These are phyloP conservation scores for Casuarius casuarius DNA, from an alignment of 2,113 vertebrate species.

Conservation along the genomic window DNA sequence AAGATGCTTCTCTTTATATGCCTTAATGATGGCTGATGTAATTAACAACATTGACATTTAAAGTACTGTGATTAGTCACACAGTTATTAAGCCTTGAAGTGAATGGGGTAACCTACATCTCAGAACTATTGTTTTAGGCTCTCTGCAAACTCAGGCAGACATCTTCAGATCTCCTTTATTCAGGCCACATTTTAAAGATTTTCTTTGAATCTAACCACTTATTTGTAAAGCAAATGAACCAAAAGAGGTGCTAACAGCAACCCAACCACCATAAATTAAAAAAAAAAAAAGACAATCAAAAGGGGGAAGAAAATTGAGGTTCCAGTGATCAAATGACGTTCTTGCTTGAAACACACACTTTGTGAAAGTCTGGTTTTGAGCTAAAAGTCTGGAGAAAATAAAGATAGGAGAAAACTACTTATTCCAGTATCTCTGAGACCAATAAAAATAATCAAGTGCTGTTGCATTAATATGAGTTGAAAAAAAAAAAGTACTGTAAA, in stretches of 20 bases:
- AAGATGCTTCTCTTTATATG: not conserved
- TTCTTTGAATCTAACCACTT: not conserved
- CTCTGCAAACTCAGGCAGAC: not conserved
- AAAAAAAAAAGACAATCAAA: not conserved
- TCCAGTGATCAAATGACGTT: not conserved
- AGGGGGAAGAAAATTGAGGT: not conserved
- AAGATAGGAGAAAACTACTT: not conserved
- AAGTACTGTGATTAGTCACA: not conserved
- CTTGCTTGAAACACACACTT: not conserved
- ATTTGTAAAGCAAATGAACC: not conserved
- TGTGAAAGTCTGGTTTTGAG: not conserved
- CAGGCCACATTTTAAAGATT: not conserved
- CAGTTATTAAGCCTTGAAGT: not conserved
- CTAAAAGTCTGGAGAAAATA: not conserved
- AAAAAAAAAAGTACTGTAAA: not conserved
- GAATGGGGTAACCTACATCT: not conserved
- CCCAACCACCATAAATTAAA: not conserved
- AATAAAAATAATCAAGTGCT: not conserved
- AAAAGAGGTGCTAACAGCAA: not conserved
- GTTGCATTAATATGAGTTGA: not conserved
- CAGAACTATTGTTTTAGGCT: not conserved
- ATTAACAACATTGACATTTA: not conserved
- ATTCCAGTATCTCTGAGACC: not conserved
- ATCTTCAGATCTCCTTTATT: not conserved
- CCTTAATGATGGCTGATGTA: not conserved